Conservation (phyloP, 2,797 vertebrate species). For the Notolabrus celidotus region DNA sequence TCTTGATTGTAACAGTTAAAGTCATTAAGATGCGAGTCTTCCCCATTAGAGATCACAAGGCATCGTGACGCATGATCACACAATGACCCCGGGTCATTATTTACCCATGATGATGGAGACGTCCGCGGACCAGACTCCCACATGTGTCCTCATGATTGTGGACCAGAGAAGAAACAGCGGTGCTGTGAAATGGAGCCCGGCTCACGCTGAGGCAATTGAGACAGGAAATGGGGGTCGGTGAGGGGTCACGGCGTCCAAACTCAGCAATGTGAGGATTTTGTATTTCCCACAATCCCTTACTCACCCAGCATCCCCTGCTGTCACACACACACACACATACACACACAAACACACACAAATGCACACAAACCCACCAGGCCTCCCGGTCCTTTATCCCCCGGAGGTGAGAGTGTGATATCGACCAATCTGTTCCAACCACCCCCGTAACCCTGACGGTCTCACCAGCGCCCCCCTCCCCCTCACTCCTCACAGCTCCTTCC, state of each 20-base stretch:
- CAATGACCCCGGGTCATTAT: constrained; percentile 65
- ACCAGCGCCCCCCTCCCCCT: constrained; percentile 41
- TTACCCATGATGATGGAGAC: constrained; percentile 61
- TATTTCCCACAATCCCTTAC: constrained; percentile 66
- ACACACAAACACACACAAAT: constrained; percentile 15
- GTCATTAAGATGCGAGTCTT: constrained; percentile 42
- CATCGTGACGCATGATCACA: constrained; percentile 31
- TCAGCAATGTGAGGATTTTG: constrained; percentile 71
- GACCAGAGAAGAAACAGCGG: constrained; percentile 50
- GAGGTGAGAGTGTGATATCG: constrained; percentile 75
- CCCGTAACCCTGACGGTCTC: constrained; percentile 55
- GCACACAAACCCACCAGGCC: constrained; percentile 33
- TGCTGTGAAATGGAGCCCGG: constrained; percentile 67
- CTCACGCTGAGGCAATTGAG: constrained; percentile 79
- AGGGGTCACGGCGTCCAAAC: constrained; percentile 72
- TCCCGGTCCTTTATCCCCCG: constrained; percentile 47
- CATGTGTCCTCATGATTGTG: constrained; percentile 55
- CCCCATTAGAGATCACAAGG: constrained; percentile 35
- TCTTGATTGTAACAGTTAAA: constrained; percentile 11
- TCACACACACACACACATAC: constrained; percentile 29
- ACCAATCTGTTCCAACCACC: constrained; percentile 75
- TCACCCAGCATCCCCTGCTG: constrained; percentile 42
- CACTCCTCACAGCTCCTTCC: constrained; percentile 35
- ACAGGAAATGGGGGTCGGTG: constrained; percentile 80
- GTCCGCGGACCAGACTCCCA: constrained; percentile 44